Evolutionary conservation across 2,888 invertebrate species (phyloP).

Genomic region (Agelastica alni): DNA sequence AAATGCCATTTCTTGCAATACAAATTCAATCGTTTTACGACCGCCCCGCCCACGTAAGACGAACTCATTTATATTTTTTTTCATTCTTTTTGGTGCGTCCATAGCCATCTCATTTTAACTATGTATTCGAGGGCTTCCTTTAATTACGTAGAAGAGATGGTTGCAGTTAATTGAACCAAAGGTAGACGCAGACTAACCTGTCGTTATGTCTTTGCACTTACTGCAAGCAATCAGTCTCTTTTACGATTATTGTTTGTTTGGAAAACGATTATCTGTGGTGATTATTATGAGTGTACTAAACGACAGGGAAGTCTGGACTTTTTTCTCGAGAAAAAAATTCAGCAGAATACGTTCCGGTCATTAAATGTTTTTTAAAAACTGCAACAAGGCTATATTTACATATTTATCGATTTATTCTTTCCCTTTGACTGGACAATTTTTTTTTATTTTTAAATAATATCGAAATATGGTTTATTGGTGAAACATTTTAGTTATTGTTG

Average conservation of each 20-base stretch:
- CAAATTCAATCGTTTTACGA: slow-evolving; percentile 43
- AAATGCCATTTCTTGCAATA: slow-evolving; percentile 20
- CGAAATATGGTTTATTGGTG: too few species aligned
- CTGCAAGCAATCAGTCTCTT: slow-evolving; percentile 7
- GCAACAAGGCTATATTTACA: too few species aligned
- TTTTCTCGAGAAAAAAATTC: too few species aligned
- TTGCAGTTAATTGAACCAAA: slow-evolving; percentile 13
- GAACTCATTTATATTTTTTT: slow-evolving; percentile 51
- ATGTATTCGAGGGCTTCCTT: slow-evolving; percentile 17
- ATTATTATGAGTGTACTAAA: too few species aligned
- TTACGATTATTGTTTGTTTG: slow-evolving; percentile 19
- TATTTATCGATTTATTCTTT: too few species aligned
- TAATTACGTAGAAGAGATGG: slow-evolving; percentile 15
- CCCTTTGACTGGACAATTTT: too few species aligned
- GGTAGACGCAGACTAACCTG: slow-evolving; percentile 11
- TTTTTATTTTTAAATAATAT: too few species aligned
- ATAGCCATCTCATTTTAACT: slow-evolving; percentile 17
- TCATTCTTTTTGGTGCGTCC: slow-evolving; percentile 36
- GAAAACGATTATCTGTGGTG: slow-evolving; percentile 14
- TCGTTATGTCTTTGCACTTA: slow-evolving; percentile 17
- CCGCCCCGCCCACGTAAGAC: slow-evolving; percentile 47
- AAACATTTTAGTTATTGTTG: too few species aligned
- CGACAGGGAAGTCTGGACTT: too few species aligned
- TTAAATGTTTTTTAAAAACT: too few species aligned
- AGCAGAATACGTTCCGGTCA: too few species aligned